Evolutionary conservation across 2,888 invertebrate species (phyloP).

Genomic region (Cinara cedri): DNA sequence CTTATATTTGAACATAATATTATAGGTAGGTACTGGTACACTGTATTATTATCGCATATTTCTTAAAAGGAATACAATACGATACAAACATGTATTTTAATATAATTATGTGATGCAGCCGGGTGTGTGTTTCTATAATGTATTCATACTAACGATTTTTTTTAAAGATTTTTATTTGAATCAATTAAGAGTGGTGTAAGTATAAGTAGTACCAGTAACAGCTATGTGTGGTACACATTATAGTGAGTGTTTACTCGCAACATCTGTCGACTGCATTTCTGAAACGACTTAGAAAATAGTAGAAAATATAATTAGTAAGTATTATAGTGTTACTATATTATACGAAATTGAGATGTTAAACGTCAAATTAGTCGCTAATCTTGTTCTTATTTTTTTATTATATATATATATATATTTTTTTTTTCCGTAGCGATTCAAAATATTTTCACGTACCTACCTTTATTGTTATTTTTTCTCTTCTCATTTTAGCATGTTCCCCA

Average conservation of each 20-base stretch:
- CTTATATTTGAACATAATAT: neutral
- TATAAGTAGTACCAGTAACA: too few species aligned
- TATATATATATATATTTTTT: too few species aligned
- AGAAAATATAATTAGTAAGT: neutral
- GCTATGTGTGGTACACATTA: too few species aligned
- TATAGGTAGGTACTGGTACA: too few species aligned
- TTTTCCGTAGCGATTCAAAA: neutral
- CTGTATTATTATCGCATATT: too few species aligned
- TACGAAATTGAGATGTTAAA: conserved; percentile 22
- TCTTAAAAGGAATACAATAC: too few species aligned
- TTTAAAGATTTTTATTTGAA: too few species aligned
- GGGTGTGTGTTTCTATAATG: too few species aligned
- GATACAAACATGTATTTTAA: too few species aligned
- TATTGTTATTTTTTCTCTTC: neutral
- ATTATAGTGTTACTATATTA: neutral
- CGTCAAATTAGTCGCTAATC: conserved; percentile 38
- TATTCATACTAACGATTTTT: too few species aligned
- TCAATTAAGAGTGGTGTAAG: too few species aligned
- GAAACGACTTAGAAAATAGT: neutral
- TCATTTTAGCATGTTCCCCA: conserved; percentile 12
- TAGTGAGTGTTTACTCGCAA: neutral
- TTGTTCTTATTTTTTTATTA: conserved; percentile 14
- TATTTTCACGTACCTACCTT: neutral
- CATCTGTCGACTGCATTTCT: neutral
- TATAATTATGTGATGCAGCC: too few species aligned